A percentile compares a stretch with the other conserved stretches of the same genome.
Conservation (phyloP, 2,888 invertebrate genomes). For the Orchesella flavescens region DNA sequence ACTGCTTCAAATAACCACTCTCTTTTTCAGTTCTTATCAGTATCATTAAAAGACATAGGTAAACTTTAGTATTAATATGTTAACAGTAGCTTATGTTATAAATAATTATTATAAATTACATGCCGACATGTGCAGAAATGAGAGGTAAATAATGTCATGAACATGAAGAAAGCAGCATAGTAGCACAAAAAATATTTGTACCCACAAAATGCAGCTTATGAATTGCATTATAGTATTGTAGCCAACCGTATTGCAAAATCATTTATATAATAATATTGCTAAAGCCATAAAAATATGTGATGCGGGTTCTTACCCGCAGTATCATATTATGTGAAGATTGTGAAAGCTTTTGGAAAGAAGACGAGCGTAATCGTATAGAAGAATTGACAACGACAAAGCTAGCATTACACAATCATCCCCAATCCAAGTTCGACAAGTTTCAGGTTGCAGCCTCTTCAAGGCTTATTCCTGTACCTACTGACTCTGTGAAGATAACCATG, state of each 20-base stretch:
- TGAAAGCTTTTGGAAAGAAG: too few relatives aligned
- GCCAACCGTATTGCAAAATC: not conserved
- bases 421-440: constrained; percentile 22
- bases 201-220: not conserved
- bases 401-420: too few relatives aligned
- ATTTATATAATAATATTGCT: not conserved
- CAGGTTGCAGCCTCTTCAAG: constrained; percentile 36
- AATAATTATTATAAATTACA: not conserved
- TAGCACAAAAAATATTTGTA: not conserved
- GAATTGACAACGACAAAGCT: too few relatives aligned
- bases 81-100: too few relatives aligned
- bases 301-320: too few relatives aligned
- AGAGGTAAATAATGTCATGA: not conserved
- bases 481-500: constrained; percentile 37
- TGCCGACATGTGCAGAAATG: not conserved
- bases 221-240: not conserved
- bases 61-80: not conserved
- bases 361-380: too few relatives aligned
- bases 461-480: constrained; percentile 55
- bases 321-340: too few relatives aligned
- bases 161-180: not conserved
- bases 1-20: constrained; percentile 29
- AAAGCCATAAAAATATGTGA: too few relatives aligned
- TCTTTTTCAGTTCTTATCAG: constrained; percentile 8
- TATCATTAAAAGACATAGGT: constrained; percentile 35